A percentile compares a stretch with the other conserved stretches of the same genome.
phyloP scores from a whole-genome alignment of 2,113 vertebrate species.

The Rhagologus leucostigma region DNA sequence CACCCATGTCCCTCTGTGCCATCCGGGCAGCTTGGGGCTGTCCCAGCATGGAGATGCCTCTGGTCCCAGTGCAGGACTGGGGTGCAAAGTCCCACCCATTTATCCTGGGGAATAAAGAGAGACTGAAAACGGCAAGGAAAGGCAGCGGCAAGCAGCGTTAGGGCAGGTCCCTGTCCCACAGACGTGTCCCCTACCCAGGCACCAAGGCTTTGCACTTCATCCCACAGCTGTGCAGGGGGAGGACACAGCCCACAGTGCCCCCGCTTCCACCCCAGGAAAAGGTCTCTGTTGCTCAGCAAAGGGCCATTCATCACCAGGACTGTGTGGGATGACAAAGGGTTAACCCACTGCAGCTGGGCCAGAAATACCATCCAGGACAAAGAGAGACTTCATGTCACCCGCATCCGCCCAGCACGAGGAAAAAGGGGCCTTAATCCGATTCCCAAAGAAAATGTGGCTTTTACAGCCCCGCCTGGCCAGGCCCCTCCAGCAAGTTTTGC shows the following conservation, averaged over 20 bases:
- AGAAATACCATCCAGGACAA: slow-evolving; percentile 40
- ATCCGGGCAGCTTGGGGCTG: neutral
- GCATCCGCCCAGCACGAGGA: neutral
- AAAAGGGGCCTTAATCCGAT: slow-evolving; percentile 32
- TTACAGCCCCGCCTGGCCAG: neutral
- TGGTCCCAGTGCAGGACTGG: neutral
- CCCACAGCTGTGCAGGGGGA: neutral
- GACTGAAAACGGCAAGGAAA: neutral
- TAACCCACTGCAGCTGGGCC: slow-evolving; percentile 50
- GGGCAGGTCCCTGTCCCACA: neutral
- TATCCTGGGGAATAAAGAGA: neutral
- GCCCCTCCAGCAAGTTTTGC: neutral
- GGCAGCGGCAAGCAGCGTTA: neutral
- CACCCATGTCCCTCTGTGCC: neutral
- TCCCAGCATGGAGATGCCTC: neutral
- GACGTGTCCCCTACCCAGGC: neutral
- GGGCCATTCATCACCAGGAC: neutral
- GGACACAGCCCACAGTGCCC: neutral
- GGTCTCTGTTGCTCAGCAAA: neutral
- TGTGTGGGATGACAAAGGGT: slow-evolving; percentile 23
- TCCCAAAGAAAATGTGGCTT: slow-evolving; percentile 57
- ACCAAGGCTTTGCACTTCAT: neutral
- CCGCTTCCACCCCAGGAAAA: neutral
- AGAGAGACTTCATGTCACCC: slow-evolving; percentile 33
- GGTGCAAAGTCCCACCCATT: neutral